Base-by-base conservation (phyloP, 2,888 invertebrate species). In the Tillus elongatus region DNA sequence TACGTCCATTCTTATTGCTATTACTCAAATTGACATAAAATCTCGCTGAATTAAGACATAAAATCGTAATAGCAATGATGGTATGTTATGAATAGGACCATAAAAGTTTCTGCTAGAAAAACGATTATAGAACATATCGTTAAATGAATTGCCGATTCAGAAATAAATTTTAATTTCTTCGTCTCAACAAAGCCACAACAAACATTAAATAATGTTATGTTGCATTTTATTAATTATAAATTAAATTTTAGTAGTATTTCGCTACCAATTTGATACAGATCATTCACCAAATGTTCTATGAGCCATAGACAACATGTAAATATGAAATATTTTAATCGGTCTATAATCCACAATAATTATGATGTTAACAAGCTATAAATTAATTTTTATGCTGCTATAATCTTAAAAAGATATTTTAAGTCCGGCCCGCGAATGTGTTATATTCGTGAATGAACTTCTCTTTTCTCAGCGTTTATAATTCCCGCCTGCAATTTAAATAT, bases 361-460 rank as follows among this genome's bases (percentile, higher is more conserved):
- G n/a, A 13, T 13, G 13, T 30, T 30, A 30, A 30, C 30, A 30
- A 12, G 30, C 13, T 11, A 30, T 30, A 13, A 30, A 30, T 30
- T 30, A 30, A 30, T 6, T 30, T 30, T 19, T 11, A 30, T 30
- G 13, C 13, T 11, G 13, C 13, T 13, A 13, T 30, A 30, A 30
- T 19, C n/a, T n/a, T n/a, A n/a, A n/a, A n/a, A n/a, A n/a, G n/a
- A n/a, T n/a, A n/a, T n/a, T n/a, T n/a, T n/a, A n/a, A n/a, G n/a
- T n/a, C n/a, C n/a, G n/a, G n/a, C n/a, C n/a, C n/a, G n/a, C n/a
- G n/a, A n/a, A n/a, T n/a, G n/a, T n/a, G n/a, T n/a, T n/a, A n/a
- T n/a, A n/a, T n/a, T n/a, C n/a, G n/a, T n/a, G n/a, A n/a, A n/a
- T n/a, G n/a, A n/a, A n/a, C n/a, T n/a, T n/a, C n/a, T n/a, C n/a